Base-by-base conservation (phyloP, 2,797 vertebrate species). In the Oreonectes daqikongensis region DNA sequence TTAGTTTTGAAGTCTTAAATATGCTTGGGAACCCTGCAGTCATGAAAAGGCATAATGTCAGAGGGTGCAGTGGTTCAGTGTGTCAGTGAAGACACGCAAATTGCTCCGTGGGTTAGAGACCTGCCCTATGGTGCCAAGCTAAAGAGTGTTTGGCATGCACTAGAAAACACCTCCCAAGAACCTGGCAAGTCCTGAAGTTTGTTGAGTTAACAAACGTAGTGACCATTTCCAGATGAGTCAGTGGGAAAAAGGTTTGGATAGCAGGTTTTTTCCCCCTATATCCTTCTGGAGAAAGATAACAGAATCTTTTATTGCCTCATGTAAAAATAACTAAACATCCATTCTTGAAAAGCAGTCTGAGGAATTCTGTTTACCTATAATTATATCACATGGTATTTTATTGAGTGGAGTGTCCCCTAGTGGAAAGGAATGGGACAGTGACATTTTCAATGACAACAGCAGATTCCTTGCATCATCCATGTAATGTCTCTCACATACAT, bases 121-220 rank as follows among this genome's bases (percentile, higher is more conserved):
- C 17, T 7, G 63, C 55, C 32, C 15, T 35, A 44, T 77, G 65
- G 50, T 79, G 72, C 75, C 77, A 81, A 71, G 40, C 64, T 63
- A 74, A 73, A 77, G 44, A 80, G 11, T 64, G 72, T 35, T 73
- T 70, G 75, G 77, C 69, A 69, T 30, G 57, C 57, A 80, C 28
- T 76, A 67, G 53, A 11, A 66, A 60, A 72, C 52, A 77, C 35
- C 64, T 60, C 52, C 68, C 61, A 63, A 69, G 50, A 83, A 24
- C 6, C 30, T 74, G 28, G 73, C 79, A 60, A 15, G 59, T 61
- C 24, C 65, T 42, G 64, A 57, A 67, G 32, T 75, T 84, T 80
- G 26, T 77, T 75, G 66, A 85, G 48, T 78, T 64, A 84, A 72
- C 82, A 83, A 77, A 84, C 74, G 11, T 44, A 63, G 61, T 79